phyloP scores from a whole-genome alignment of 2,797 vertebrate genomes.

The Taenioides sp. region DNA sequence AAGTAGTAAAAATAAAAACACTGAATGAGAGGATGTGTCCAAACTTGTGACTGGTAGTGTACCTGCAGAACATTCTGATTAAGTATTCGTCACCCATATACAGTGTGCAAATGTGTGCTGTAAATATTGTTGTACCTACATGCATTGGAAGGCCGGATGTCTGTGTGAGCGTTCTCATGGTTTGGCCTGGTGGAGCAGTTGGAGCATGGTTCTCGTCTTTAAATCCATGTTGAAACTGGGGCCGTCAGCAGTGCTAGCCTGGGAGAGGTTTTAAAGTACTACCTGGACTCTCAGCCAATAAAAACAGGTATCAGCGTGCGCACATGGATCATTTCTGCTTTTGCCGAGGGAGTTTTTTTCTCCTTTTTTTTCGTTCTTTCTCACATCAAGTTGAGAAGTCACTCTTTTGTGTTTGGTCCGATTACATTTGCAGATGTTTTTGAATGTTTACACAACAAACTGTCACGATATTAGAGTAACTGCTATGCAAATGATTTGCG shows the following conservation, averaged over 20 bases:
- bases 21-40: no score
- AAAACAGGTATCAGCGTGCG: conserved; percentile 70
- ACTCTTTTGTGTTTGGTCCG: conserved; percentile 43
- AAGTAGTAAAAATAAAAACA: no score
- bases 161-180: conserved; percentile 7
- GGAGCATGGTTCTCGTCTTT: conserved; percentile 39
- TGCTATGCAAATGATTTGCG: neutral
- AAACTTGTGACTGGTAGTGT: no score
- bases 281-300: conserved; percentile 63
- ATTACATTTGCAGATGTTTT: conserved; percentile 27
- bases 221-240: conserved; percentile 46
- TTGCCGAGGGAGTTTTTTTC: conserved; percentile 27
- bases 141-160: neutral
- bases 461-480: conserved; percentile 46
- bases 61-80: neutral
- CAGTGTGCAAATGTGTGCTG: neutral
- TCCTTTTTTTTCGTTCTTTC: conserved; percentile 24
- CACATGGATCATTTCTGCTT: conserved; percentile 67
- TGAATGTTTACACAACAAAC: conserved; percentile 29
- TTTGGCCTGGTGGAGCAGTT: conserved; percentile 8
- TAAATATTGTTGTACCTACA: neutral
- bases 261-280: conserved; percentile 54
- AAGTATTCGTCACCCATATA: neutral
- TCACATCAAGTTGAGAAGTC: conserved; percentile 49
- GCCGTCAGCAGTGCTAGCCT: conserved; percentile 51